These are phyloP conservation scores for Ostrea denselamellosa DNA, from an alignment of 1,140 invertebrate genomes.

Conservation along the genomic window DNA sequence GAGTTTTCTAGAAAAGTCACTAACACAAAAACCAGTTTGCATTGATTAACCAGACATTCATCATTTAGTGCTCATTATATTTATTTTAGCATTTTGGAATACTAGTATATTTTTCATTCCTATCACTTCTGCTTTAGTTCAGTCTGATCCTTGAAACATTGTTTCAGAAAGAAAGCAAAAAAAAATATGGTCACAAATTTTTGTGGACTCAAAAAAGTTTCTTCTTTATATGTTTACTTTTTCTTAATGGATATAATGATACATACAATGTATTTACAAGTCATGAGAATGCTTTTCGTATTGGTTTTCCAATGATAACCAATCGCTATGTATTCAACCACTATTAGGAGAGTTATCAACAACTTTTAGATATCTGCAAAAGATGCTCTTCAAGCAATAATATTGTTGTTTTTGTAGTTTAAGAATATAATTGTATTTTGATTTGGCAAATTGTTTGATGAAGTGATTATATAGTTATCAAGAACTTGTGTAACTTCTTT, in stretches of 20 bases:
- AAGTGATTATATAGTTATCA: conserved; percentile 16
- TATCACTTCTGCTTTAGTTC: neutral
- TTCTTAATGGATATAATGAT: neutral
- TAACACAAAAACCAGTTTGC: neutral
- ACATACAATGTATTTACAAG: neutral
- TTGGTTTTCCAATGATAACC: neutral
- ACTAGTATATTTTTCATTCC: neutral
- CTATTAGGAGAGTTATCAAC: neutral
- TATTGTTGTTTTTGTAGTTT: neutral
- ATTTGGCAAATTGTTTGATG: neutral
- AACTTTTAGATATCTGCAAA: neutral
- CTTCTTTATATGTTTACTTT: neutral
- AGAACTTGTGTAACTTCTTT: neutral
- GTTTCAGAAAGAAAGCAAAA: neutral
- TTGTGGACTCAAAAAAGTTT: neutral
- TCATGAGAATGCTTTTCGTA: neutral
- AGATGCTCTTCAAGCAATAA: neutral
- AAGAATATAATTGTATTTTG: neutral
- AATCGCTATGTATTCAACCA: neutral
- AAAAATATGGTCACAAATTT: neutral
- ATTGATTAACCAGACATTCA: neutral
- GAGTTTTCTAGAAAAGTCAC: neutral
- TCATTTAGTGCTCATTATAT: neutral
- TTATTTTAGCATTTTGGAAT: neutral
- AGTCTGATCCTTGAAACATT: neutral